These are phyloP conservation scores for Rattus norvegicus DNA, from an alignment of 2,113 vertebrate species.

Conservation along the genomic window DNA sequence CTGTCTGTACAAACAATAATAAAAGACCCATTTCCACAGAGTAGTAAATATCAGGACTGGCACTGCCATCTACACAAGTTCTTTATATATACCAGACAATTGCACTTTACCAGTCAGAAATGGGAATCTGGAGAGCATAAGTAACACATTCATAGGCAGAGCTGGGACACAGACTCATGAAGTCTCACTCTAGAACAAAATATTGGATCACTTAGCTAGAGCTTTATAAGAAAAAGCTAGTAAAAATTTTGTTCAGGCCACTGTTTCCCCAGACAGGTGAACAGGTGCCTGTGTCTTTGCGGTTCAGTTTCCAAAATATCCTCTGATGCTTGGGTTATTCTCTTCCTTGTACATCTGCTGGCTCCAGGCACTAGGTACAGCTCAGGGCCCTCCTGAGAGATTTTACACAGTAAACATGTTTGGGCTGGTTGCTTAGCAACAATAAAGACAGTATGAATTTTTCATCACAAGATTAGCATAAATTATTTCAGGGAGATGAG, in stretches of 20 bases:
- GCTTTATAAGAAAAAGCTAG: background rate
- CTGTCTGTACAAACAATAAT: background rate
- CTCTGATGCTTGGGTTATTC: background rate
- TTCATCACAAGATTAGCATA: conserved; percentile 61
- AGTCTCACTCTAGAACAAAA: background rate
- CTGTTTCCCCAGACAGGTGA: background rate
- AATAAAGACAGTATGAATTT: conserved; percentile 71
- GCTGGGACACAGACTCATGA: background rate
- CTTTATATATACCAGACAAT: background rate
- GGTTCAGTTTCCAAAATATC: background rate
- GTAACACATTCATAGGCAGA: background rate
- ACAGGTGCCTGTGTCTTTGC: background rate
- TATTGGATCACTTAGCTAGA: background rate
- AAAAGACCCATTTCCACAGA: background rate
- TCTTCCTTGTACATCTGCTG: background rate
- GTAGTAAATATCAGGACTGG: background rate
- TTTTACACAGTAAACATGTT: conserved; percentile 75
- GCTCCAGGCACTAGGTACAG: background rate
- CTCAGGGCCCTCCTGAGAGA: conserved; percentile 31
- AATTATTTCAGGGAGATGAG: conserved; percentile 74
- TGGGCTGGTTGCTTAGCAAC: conserved; percentile 80
- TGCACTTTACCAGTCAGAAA: background rate
- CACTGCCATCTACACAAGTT: background rate
- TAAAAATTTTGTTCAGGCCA: background rate
- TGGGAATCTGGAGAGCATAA: background rate